Evolutionary conservation across 2,888 invertebrate genomes (phyloP).

Genomic region (Crematogaster levior): DNA sequence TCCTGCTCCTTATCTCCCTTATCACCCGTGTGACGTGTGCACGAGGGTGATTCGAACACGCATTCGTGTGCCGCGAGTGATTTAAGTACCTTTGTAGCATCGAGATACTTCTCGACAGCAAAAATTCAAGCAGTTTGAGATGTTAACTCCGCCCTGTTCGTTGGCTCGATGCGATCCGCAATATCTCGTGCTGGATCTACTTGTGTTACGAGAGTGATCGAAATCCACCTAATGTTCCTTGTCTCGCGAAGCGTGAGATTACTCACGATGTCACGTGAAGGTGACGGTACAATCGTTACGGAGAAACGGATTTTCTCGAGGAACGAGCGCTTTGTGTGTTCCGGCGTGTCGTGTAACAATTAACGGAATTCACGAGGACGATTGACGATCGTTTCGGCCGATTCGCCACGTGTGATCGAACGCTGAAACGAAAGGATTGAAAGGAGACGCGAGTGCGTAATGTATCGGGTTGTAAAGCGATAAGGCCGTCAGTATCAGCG

Average conservation of each 20-base stretch:
- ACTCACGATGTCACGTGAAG: conserved; percentile 25
- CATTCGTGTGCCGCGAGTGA: background rate
- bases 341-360: conserved; percentile 15
- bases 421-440: conserved; percentile 6
- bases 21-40: background rate
- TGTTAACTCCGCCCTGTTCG: background rate
- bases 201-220: background rate
- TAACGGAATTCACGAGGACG: conserved; percentile 18
- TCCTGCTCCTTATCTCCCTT: background rate
- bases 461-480: background rate
- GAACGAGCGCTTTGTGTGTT: background rate
- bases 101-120: background rate
- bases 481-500: background rate
- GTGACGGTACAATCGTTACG: conserved; percentile 29
- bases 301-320: conserved; percentile 35
- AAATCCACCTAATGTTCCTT: background rate
- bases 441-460: background rate
- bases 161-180: background rate
- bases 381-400: background rate
- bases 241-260: background rate
- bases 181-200: background rate
- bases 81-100: background rate
- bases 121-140: background rate
- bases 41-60: background rate
- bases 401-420: conserved; percentile 8